A percentile compares a stretch with the other conserved stretches of the same genome.
Evolutionary conservation across 2,888 invertebrate species (phyloP).

Genomic region (Drosophila mettleri): DNA sequence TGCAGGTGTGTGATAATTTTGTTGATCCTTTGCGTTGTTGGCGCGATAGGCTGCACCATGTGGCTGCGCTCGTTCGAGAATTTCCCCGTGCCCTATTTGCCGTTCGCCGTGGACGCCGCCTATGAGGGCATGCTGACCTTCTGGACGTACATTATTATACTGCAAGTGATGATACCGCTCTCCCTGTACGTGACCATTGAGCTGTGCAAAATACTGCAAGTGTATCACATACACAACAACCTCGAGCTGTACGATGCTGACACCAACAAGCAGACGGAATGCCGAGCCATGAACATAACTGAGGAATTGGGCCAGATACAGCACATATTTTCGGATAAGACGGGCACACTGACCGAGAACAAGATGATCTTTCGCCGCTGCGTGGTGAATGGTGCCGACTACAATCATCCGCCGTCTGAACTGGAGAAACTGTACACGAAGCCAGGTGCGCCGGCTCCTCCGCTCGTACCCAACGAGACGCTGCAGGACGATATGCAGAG

Average conservation of each 20-base stretch:
- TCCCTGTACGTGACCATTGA: constrained; percentile 98
- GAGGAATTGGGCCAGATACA: constrained; percentile 98
- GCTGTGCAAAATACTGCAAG: constrained; percentile 97
- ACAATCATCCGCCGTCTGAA: constrained; percentile 92
- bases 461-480: constrained; percentile 86
- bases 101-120: constrained; percentile 87
- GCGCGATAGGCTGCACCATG: constrained; percentile 95
- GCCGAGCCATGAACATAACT: constrained; percentile 97
- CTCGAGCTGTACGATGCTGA: constrained; percentile 93
- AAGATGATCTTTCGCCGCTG: constrained; percentile 98
- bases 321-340: constrained; percentile 98
- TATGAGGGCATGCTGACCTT: constrained; percentile 94
- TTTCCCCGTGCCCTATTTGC: constrained; percentile 89
- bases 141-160: constrained; percentile 97
- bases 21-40: constrained; percentile 94
- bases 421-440: constrained; percentile 86
- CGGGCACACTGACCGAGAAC: constrained; percentile 98
- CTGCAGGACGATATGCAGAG: constrained; percentile 86
- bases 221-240: constrained; percentile 97
- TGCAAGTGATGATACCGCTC: constrained; percentile 98
- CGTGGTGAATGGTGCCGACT: constrained; percentile 95
- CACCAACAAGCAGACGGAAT: constrained; percentile 93
- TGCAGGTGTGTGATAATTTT: constrained; percentile 93
- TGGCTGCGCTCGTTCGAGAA: constrained; percentile 88
- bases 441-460: constrained; percentile 86